These are phyloP conservation scores for Morus bassanus DNA, from an alignment of 2,797 vertebrate species.

Conservation along the genomic window DNA sequence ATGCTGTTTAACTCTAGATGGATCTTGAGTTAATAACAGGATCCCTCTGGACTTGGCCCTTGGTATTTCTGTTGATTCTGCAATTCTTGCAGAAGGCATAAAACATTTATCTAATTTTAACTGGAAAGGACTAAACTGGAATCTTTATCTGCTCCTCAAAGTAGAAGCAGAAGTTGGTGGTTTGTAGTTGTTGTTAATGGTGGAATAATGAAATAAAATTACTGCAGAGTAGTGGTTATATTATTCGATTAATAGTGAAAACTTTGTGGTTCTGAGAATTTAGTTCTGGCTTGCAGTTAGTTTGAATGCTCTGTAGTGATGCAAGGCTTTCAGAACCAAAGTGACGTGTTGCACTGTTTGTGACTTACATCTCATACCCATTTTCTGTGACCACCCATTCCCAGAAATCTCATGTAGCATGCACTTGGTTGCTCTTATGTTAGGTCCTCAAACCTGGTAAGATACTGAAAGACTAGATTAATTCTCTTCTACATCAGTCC, in stretches of 20 bases:
- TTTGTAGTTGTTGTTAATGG: slow-evolving; percentile 7
- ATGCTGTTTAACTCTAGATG: neutral
- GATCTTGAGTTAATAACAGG: neutral
- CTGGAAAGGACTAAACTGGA: neutral
- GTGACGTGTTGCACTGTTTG: neutral
- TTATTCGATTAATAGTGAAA: neutral
- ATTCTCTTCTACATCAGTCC: neutral
- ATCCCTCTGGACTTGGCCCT: neutral
- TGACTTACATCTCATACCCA: neutral
- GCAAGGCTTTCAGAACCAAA: neutral
- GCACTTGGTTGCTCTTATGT: neutral
- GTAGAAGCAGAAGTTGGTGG: neutral
- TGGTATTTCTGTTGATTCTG: slow-evolving; percentile 45
- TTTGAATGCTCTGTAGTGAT: neutral
- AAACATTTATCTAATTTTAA: slow-evolving; percentile 21
- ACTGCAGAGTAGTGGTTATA: neutral
- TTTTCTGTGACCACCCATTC: neutral
- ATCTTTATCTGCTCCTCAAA: neutral
- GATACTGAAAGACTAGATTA: neutral
- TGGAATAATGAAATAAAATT: neutral
- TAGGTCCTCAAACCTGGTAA: neutral
- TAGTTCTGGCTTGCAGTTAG: neutral
- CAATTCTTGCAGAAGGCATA: slow-evolving; percentile 26
- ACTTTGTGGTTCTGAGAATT: neutral
- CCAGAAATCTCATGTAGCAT: neutral